These are phyloP conservation scores for Archegozetes longisetosus DNA, from an alignment of 1,140 invertebrate species.

Conservation along the genomic window DNA sequence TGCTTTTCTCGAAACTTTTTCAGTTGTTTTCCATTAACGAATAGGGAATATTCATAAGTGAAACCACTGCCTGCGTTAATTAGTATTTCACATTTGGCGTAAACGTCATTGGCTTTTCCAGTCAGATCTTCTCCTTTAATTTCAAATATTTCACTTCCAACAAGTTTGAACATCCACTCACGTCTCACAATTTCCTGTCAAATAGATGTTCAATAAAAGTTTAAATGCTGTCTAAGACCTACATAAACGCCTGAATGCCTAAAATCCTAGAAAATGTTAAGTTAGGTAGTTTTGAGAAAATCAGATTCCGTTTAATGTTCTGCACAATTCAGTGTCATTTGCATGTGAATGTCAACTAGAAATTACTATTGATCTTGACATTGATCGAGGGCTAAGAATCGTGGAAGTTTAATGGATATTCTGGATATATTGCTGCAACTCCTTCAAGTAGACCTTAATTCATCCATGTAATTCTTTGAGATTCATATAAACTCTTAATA, in stretches of 20 bases:
- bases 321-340: no score
- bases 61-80: slow-evolving; percentile 63
- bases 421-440: no score
- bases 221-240: background rate
- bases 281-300: no score
- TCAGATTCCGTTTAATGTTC: no score
- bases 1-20: slow-evolving; percentile 60
- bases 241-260: background rate
- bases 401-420: no score
- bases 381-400: no score
- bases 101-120: background rate
- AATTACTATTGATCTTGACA: no score
- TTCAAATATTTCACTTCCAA: slow-evolving; percentile 48
- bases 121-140: slow-evolving; percentile 30
- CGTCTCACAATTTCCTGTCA: slow-evolving; percentile 50
- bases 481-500: no score
- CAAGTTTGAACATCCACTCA: slow-evolving; percentile 78
- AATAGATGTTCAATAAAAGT: slow-evolving; percentile 13
- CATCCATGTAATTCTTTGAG: no score
- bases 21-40: slow-evolving; percentile 54
- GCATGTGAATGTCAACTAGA: no score
- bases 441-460: no score
- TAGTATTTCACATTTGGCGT: slow-evolving; percentile 36
- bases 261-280: no score
- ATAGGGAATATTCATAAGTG: slow-evolving; percentile 55